Evolutionary conservation across 1,140 invertebrate genomes (phyloP).

Genomic region (Macrobrachium nipponense): DNA sequence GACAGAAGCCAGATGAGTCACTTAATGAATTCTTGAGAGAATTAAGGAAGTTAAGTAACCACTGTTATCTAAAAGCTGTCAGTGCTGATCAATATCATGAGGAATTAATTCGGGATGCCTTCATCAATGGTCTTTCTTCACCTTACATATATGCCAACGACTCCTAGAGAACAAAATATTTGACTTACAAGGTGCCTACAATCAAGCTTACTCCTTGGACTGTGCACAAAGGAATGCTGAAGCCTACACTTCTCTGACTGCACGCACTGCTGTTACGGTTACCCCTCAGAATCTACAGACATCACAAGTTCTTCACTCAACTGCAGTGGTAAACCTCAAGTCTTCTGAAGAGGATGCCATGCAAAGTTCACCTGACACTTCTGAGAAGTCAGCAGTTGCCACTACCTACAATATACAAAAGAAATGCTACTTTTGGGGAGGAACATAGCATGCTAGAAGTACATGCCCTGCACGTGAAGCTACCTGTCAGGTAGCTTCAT

Average conservation of each 20-base stretch:
- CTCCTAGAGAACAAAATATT: conserved; percentile 43
- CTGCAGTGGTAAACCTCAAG: too few relatives aligned
- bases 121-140: conserved; percentile 50
- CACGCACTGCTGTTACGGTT: too few relatives aligned
- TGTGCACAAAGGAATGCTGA: too few relatives aligned
- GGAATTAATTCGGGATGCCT: conserved; percentile 50
- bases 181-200: conserved; percentile 29
- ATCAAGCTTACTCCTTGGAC: conserved; percentile 33
- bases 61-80: conserved; percentile 45
- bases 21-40: conserved; percentile 36
- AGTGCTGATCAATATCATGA: too few relatives aligned
- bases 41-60: conserved; percentile 50
- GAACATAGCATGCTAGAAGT: too few relatives aligned
- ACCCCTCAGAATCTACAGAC: too few relatives aligned
- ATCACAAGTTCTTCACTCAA: too few relatives aligned
- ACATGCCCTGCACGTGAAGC: too few relatives aligned
- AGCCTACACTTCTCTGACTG: too few relatives aligned
- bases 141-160: conserved; percentile 30
- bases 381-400: conserved; percentile 8
- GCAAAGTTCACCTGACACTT: conserved; percentile 1
- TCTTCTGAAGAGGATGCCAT: background rate
- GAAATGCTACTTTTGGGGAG: too few relatives aligned
- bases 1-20: conserved; percentile 41
- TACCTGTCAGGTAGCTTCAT: too few relatives aligned
- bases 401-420: too few relatives aligned